These are phyloP conservation scores for Tinamus major DNA, from an alignment of 2,797 vertebrate species.

Conservation along the genomic window DNA sequence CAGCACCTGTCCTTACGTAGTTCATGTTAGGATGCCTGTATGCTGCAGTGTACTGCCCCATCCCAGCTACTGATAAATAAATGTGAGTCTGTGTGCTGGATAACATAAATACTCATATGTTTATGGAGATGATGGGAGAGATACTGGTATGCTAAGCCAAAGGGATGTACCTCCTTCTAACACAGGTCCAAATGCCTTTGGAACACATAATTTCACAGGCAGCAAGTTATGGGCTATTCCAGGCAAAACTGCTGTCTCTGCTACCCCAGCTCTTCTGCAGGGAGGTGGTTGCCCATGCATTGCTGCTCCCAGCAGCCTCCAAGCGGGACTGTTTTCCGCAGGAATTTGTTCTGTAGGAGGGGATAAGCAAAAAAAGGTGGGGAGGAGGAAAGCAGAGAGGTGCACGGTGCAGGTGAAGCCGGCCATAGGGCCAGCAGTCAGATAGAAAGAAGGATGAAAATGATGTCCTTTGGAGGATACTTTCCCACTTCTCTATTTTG, in stretches of 20 bases:
- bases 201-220: background rate
- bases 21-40: fast-evolving
- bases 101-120: background rate
- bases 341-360: background rate
- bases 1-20: background rate
- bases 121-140: background rate
- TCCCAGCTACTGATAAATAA: background rate
- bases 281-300: fast-evolving
- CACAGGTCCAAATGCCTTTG: background rate
- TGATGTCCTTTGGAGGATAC: background rate
- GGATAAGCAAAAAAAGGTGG: background rate
- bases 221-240: background rate
- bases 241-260: background rate
- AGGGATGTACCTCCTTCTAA: background rate
- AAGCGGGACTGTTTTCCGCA: background rate
- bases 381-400: background rate
- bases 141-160: background rate
- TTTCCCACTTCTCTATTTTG: background rate
- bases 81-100: background rate
- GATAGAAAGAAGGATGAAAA: background rate
- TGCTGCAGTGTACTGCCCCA: background rate
- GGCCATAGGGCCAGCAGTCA: no score
- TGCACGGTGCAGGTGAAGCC: background rate
- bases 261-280: fast-evolving
- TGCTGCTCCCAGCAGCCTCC: background rate